Evolutionary conservation across 2,797 vertebrate species (phyloP).

Genomic region (Tragopan temminckii): DNA sequence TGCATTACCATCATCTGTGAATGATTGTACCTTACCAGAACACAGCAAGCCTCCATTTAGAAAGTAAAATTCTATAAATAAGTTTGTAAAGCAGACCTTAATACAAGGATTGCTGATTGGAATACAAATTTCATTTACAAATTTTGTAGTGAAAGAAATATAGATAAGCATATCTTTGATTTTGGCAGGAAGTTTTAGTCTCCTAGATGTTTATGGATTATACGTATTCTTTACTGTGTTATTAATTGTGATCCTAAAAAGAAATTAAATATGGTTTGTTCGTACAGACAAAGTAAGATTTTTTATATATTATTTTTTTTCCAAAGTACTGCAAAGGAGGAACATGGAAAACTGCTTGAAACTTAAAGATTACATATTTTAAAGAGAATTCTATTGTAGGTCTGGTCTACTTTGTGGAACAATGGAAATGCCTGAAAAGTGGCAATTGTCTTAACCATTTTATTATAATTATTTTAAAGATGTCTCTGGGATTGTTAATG

Average conservation of each 20-base stretch:
- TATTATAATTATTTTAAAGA: not conserved
- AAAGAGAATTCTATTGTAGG: not conserved
- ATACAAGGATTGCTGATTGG: not conserved
- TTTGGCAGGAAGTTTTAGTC: not conserved
- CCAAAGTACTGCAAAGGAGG: not conserved
- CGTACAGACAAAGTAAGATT: not conserved
- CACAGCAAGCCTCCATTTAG: not conserved
- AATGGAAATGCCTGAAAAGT: not conserved
- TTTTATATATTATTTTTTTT: not conserved
- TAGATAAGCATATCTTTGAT: not conserved
- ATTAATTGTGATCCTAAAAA: not conserved
- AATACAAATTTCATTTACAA: not conserved
- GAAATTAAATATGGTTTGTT: not conserved
- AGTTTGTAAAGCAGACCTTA: not conserved
- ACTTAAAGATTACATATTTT: not conserved
- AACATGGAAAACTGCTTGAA: not conserved
- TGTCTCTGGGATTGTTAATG: not conserved
- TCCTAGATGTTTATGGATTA: not conserved
- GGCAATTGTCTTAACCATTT: not conserved
- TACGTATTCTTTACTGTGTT: not conserved
- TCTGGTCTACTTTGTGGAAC: not conserved
- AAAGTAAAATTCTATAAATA: too few relatives aligned
- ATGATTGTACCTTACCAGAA: not conserved
- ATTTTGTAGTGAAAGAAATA: not conserved
- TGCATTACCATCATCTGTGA: not conserved